Evolutionary conservation across 2,113 vertebrate genomes (phyloP).

Genomic region (Bubo blakistoni): DNA sequence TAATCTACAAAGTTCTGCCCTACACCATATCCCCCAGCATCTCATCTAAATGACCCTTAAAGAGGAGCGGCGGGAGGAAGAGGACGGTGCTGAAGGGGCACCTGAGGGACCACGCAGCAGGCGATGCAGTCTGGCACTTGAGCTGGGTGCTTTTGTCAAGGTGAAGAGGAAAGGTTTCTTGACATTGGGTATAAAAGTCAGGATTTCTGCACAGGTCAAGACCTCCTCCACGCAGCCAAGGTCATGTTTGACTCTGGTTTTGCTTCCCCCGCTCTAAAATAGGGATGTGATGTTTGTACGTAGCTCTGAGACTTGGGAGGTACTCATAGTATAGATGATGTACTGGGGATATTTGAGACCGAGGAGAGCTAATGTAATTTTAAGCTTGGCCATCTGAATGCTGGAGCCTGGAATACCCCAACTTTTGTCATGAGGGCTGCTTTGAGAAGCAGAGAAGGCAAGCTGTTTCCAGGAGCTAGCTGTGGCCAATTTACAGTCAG

Average conservation of each 20-base stretch:
- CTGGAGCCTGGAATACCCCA: background rate
- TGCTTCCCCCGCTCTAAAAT: background rate
- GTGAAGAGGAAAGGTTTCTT: background rate
- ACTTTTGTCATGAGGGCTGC: background rate
- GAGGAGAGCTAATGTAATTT: background rate
- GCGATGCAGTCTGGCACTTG: accelerated
- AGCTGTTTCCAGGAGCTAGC: background rate
- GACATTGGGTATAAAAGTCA: background rate
- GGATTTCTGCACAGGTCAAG: background rate
- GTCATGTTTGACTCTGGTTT: background rate
- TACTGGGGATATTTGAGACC: background rate
- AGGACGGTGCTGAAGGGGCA: background rate
- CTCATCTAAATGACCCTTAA: no score
- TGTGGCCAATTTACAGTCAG: background rate
- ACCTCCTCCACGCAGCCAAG: background rate
- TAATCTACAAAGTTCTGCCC: no score
- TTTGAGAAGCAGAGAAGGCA: background rate
- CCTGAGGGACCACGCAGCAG: accelerated
- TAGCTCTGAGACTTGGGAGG: background rate
- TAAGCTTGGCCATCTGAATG: background rate
- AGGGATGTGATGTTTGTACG: background rate
- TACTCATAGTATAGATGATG: accelerated
- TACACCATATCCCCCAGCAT: no score
- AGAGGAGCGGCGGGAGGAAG: background rate
- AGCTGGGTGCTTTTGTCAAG: background rate